These are phyloP conservation scores for Agrilus mali DNA, from an alignment of 2,888 invertebrate genomes.

Conservation along the genomic window DNA sequence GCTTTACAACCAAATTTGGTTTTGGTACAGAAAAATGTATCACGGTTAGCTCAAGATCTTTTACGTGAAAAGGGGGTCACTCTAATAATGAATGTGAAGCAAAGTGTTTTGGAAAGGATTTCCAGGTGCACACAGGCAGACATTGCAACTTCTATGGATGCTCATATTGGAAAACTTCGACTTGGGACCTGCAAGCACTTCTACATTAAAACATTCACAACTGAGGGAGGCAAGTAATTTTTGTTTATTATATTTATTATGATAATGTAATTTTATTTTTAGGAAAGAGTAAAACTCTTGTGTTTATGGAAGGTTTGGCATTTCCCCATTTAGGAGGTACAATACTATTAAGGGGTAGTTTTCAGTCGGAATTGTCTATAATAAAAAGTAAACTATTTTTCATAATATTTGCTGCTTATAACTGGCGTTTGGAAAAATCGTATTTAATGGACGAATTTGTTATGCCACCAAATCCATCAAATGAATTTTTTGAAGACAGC, in stretches of 20 bases:
- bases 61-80: conserved; percentile 71
- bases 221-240: conserved; percentile 33
- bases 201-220: conserved; percentile 49
- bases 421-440: conserved; percentile 84
- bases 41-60: conserved; percentile 74
- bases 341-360: conserved; percentile 70
- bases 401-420: conserved; percentile 76
- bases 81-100: conserved; percentile 74
- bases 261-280: conserved; percentile 14
- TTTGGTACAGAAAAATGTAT: conserved; percentile 79
- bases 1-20: conserved; percentile 78
- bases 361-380: conserved; percentile 56
- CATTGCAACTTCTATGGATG: conserved; percentile 76
- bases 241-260: not conserved
- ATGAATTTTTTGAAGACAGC: conserved; percentile 32
- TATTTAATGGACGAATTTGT: conserved; percentile 83
- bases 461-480: conserved; percentile 48
- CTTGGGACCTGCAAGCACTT: conserved; percentile 78
- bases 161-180: conserved; percentile 66
- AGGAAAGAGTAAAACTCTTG: conserved; percentile 69
- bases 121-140: conserved; percentile 73
- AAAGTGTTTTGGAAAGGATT: conserved; percentile 65
- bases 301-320: conserved; percentile 88
- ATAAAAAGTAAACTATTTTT: conserved; percentile 75
- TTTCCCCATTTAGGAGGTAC: conserved; percentile 75